These are phyloP conservation scores for Leptinotarsa peninsularis DNA, from an alignment of 2,888 invertebrate genomes.

Conservation along the genomic window DNA sequence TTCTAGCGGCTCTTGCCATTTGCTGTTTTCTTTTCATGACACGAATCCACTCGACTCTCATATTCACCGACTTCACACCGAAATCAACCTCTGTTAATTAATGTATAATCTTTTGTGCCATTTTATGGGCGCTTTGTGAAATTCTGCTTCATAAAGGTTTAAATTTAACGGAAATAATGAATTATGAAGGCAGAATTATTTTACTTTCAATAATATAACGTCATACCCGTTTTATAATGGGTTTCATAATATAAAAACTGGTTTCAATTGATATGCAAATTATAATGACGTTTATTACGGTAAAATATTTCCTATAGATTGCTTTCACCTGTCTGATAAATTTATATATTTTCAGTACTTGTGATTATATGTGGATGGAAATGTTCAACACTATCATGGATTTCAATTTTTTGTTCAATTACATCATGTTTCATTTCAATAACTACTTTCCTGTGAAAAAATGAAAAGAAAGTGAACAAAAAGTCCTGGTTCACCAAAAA, in stretches of 20 bases:
- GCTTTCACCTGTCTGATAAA: no score
- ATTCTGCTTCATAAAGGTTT: conserved; percentile 1
- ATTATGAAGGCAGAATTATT: background rate
- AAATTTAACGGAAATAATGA: conserved; percentile 15
- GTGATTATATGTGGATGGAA: no score
- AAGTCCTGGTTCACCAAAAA: no score
- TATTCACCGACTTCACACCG: conserved; percentile 15
- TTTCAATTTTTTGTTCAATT: no score
- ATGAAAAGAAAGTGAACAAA: no score
- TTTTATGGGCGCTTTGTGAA: conserved; percentile 8
- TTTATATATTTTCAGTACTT: no score
- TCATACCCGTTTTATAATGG: background rate
- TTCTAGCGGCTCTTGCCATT: conserved; percentile 16
- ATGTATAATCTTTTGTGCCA: conserved; percentile 17
- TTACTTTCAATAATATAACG: background rate
- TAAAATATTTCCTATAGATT: background rate
- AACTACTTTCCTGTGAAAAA: no score
- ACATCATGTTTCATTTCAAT: no score
- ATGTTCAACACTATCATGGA: no score
- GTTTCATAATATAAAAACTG: background rate
- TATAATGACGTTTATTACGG: background rate
- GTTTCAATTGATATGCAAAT: background rate
- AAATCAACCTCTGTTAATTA: conserved; percentile 22
- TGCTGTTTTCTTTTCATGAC: conserved; percentile 19
- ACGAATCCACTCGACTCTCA: conserved; percentile 2